Conservation (phyloP, 2,888 invertebrate species). For the Heteromyza rotundicornis region DNA sequence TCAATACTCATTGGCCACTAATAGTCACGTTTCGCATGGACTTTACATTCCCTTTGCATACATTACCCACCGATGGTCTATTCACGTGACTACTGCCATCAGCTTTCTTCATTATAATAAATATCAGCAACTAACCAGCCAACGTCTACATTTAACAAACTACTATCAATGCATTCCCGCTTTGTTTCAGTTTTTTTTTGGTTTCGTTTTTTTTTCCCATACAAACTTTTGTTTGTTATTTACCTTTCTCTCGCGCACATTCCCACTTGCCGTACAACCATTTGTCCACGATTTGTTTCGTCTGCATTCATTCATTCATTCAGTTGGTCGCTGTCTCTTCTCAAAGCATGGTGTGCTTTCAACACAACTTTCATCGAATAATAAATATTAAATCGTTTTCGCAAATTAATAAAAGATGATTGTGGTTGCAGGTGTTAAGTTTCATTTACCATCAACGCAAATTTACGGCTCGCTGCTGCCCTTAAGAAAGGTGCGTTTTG, state of each 20-base stretch:
- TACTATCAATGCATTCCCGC: no score
- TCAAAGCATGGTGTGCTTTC: conserved; percentile 45
- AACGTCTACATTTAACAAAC: conserved; percentile 2
- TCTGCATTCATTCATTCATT: conserved; percentile 23
- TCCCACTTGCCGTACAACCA: not conserved
- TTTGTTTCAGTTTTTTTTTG: no score
- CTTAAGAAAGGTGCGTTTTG: conserved; percentile 45
- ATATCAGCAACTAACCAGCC: not conserved
- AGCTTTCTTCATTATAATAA: not conserved
- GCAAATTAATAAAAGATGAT: conserved; percentile 61
- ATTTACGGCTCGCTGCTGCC: conserved; percentile 47
- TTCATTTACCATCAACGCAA: conserved; percentile 65
- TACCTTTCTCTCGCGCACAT: not conserved
- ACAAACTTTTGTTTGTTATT: no score
- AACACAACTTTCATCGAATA: not conserved
- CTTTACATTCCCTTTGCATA: not conserved
- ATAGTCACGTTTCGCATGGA: conserved; percentile 13
- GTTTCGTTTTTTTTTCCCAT: no score
- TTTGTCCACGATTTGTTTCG: not conserved
- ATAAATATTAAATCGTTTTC: not conserved
- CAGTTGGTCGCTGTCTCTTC: conserved; percentile 48
- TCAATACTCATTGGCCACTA: conserved; percentile 4
- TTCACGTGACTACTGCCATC: conserved; percentile 21
- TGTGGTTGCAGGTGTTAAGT: conserved; percentile 67
- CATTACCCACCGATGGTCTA: not conserved